These are phyloP conservation scores for Adineta ricciae DNA, from an alignment of 2,888 invertebrate species.

Conservation along the genomic window DNA sequence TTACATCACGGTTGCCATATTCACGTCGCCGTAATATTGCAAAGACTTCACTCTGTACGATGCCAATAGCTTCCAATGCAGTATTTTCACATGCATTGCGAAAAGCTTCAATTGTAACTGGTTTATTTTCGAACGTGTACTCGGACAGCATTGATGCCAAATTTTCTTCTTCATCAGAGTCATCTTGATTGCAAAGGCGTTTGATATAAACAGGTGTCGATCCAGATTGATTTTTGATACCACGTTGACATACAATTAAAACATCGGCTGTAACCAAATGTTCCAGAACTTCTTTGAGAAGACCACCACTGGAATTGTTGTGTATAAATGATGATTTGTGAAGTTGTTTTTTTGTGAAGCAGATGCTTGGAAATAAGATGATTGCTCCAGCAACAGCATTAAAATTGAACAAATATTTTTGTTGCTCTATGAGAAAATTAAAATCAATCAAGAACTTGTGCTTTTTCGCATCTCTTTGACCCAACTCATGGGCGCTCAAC, in stretches of 20 bases:
- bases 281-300: not conserved
- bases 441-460: too few relatives aligned
- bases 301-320: not conserved
- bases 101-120: not conserved
- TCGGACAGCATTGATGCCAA: not conserved
- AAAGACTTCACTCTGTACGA: not conserved
- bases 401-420: not conserved
- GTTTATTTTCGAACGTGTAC: not conserved
- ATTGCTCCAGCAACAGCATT: not conserved
- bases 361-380: not conserved
- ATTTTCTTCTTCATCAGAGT: not conserved
- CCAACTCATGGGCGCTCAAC: too few relatives aligned
- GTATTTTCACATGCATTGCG: not conserved
- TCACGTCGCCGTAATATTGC: not conserved
- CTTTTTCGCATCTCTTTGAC: too few relatives aligned
- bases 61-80: not conserved
- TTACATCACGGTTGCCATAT: not conserved
- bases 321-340: not conserved
- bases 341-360: not conserved
- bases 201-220: not conserved
- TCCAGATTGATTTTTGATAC: not conserved
- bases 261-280: not conserved
- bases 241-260: not conserved
- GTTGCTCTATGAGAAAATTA: too few relatives aligned
- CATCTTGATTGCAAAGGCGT: not conserved